phyloP scores from a whole-genome alignment of 2,888 invertebrate genomes.

The Chromoteleia sp. region DNA sequence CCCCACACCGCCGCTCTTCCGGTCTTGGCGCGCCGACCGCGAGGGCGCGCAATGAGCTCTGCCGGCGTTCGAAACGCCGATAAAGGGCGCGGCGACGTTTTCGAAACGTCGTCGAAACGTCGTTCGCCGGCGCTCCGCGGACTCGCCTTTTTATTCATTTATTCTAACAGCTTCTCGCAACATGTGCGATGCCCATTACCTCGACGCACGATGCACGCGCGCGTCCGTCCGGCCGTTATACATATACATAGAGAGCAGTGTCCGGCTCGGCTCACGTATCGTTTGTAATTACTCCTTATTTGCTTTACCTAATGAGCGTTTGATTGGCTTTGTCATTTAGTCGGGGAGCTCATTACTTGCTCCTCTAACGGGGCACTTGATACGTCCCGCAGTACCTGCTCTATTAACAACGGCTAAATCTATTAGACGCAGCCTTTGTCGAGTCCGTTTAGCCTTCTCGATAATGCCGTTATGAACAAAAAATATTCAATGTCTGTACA shows the following conservation, averaged over 20 bases:
- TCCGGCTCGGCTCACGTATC: constrained; percentile 67
- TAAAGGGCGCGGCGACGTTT: constrained; percentile 20
- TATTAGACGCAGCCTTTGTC: constrained; percentile 35
- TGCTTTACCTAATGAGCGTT: constrained; percentile 77
- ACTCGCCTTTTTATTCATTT: constrained; percentile 61
- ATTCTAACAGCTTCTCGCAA: constrained; percentile 67
- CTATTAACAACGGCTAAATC: constrained; percentile 44
- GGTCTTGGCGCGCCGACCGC: too few relatives aligned
- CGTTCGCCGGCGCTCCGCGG: constrained; percentile 30
- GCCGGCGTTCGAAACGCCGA: too few relatives aligned
- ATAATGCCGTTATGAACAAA: constrained; percentile 37
- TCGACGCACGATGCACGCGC: constrained; percentile 59
- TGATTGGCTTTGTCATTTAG: constrained; percentile 77
- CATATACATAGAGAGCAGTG: constrained; percentile 47
- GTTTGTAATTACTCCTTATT: constrained; percentile 76
- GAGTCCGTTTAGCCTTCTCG: background rate
- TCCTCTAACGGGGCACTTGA: constrained; percentile 61
- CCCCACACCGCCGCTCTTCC: too few relatives aligned
- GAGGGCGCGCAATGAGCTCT: too few relatives aligned
- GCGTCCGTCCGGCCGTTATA: constrained; percentile 55
- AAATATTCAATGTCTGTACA: background rate
- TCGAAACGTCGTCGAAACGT: constrained; percentile 49
- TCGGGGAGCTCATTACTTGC: constrained; percentile 71
- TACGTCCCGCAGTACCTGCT: constrained; percentile 35
- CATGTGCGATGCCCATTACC: constrained; percentile 60